Conservation (phyloP, 2,888 invertebrate genomes). For the Mamestra brassicae region DNA sequence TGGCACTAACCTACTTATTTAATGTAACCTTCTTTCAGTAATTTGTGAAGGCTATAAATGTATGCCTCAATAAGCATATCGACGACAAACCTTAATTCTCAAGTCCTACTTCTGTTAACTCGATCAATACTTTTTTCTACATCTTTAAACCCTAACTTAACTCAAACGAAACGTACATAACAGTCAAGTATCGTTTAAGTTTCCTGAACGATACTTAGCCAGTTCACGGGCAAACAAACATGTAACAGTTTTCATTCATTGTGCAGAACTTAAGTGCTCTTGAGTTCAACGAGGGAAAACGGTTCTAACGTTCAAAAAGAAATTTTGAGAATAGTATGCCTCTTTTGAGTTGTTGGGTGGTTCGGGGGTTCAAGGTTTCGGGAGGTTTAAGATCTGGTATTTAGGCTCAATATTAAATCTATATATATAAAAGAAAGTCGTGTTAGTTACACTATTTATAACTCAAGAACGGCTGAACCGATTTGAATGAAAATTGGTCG, state of each 20-base stretch:
- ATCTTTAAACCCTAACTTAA: constrained; percentile 17
- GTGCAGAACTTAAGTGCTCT: constrained; percentile 29
- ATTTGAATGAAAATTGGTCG: too few species aligned
- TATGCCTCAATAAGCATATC: too few species aligned
- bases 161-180: constrained; percentile 11
- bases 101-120: background rate
- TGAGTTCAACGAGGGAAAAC: constrained; percentile 16
- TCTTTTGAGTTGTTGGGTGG: background rate
- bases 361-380: background rate
- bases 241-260: constrained; percentile 44
- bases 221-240: constrained; percentile 44
- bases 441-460: too few species aligned
- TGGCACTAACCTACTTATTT: too few species aligned
- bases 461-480: too few species aligned
- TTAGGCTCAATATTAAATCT: too few species aligned
- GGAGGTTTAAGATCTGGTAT: background rate
- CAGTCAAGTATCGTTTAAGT: constrained; percentile 12
- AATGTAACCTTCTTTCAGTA: too few species aligned
- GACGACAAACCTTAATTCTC: too few species aligned
- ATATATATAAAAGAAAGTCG: too few species aligned
- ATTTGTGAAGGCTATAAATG: too few species aligned
- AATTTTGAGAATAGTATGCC: constrained; percentile 2
- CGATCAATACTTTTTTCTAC: constrained; percentile 5
- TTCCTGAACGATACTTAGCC: constrained; percentile 15
- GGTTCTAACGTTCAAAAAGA: constrained; percentile 16